phyloP scores from a whole-genome alignment of 2,113 vertebrate species.

The Aviceda subcristata region DNA sequence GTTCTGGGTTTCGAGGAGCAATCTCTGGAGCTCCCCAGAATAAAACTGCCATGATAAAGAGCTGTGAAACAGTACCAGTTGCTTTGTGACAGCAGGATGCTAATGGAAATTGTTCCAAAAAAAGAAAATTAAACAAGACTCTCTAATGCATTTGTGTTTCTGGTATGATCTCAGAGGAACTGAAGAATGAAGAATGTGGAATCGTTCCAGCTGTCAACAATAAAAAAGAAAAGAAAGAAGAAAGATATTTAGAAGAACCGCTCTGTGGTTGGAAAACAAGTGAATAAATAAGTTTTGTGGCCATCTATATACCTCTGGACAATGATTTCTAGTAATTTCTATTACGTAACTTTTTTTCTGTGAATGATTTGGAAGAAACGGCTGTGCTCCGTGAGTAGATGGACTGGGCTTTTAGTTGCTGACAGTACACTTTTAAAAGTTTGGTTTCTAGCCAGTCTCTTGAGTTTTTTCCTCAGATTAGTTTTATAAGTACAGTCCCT shows the following conservation, averaged over 20 bases:
- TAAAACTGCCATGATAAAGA: background rate
- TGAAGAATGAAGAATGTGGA: background rate
- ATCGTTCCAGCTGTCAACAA: background rate
- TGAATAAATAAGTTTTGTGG: background rate
- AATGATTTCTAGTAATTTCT: background rate
- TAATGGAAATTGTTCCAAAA: background rate
- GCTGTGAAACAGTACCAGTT: background rate
- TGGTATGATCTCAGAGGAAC: background rate
- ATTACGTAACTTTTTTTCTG: background rate
- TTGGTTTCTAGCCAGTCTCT: background rate
- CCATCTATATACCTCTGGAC: background rate
- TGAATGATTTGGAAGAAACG: background rate
- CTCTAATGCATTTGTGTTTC: background rate
- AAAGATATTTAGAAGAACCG: background rate
- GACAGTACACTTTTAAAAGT: background rate
- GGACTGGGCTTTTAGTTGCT: background rate
- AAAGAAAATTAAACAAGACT: background rate
- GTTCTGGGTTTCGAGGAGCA: background rate
- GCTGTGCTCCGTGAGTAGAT: background rate
- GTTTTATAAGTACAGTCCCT: background rate
- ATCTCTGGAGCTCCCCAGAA: background rate
- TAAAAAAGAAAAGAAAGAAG: background rate
- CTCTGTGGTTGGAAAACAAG: background rate
- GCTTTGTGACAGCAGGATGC: background rate
- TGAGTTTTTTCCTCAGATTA: background rate